Evolutionary conservation across 2,113 vertebrate genomes (phyloP), one percentile per base, ranked within the genome.

Genomic region (Acinonyx jubatus): DNA sequence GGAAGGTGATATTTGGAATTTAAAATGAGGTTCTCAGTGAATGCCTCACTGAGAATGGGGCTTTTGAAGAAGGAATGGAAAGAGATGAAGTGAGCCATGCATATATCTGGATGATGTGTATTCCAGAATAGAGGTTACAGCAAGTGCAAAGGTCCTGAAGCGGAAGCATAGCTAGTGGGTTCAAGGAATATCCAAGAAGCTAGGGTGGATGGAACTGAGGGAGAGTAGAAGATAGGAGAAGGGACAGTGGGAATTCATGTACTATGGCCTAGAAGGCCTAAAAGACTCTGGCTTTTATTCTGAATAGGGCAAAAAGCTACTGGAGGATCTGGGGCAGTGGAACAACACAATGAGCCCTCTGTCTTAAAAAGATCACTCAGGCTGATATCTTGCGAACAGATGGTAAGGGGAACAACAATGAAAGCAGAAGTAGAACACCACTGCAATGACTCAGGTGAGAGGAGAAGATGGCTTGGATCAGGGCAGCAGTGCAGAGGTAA

Each of bases 21-120:
- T 85, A 92, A 80, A 95, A 94, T 55, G 65, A 33, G 21, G n/a
- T 41, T 79, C 71, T 80, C 4, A 89, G 27, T 82, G 73, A 90
- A 89, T 78, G 80, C 52, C 16, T 96, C 36, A 92, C 5, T 79
- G 12, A 93, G 76, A 93, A 87, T n/a, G 38, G 31, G 14, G n/a
- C 74, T 93, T 87, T 74, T 50, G 31, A 95, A n/a, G 7, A 68
- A 84, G 96, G 61, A 89, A 73, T 31, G 45, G 23, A 95, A 76
- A 89, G 65, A 63, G 36, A 65, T 18, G 57, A 76, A 83, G 45
- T 66, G 27, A 66, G 73, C 23, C 68, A 66, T 31, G 31, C 16
- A 61, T n/a, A 16, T 38, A 50, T 68, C 27, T 88, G 63, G 84
- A 93, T 87, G 45, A n/a, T 38, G 25, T 57, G 76, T 92, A 38